A percentile compares a stretch with the other conserved stretches of the same genome.
Conservation (phyloP, 2,113 vertebrate genomes). For the Clupea harengus region DNA sequence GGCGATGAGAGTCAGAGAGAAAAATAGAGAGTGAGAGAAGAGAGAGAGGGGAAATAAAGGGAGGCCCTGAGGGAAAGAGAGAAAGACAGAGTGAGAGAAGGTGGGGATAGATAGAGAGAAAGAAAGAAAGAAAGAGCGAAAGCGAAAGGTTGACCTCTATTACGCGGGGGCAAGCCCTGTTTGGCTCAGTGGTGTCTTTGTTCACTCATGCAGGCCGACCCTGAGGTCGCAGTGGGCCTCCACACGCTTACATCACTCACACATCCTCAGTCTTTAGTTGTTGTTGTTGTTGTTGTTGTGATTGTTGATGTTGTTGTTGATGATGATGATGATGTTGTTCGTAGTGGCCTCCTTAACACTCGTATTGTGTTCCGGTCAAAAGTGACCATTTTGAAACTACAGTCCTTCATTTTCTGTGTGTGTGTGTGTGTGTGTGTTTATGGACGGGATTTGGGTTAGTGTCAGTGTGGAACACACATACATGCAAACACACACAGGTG, state of each 20-base stretch:
- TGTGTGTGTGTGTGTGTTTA: not conserved
- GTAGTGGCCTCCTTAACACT: too few species aligned
- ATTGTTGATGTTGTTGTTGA: not conserved
- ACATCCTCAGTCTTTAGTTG: too few species aligned
- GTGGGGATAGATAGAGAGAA: slow-evolving; percentile 3
- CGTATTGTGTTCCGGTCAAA: too few species aligned
- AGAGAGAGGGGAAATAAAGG: not conserved
- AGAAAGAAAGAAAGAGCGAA: not conserved
- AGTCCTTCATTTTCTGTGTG: not conserved
- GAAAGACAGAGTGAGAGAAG: slow-evolving; percentile 28
- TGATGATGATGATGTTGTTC: too few species aligned
- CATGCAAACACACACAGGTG: too few species aligned
- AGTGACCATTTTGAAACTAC: too few species aligned
- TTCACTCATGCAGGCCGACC: too few species aligned
- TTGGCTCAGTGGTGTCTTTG: too few species aligned
- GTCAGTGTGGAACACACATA: too few species aligned
- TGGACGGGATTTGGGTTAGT: not conserved
- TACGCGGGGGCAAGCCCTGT: too few species aligned
- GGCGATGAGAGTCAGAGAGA: slow-evolving; percentile 16
- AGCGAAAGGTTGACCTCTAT: not conserved
- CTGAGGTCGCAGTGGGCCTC: too few species aligned
- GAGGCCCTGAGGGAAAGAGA: not conserved
- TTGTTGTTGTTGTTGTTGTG: not conserved
- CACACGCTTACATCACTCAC: too few species aligned
- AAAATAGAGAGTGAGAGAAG: slow-evolving; percentile 1